These are phyloP conservation scores for Mylabris phalerata DNA, from an alignment of 1,140 invertebrate genomes.

Conservation along the genomic window DNA sequence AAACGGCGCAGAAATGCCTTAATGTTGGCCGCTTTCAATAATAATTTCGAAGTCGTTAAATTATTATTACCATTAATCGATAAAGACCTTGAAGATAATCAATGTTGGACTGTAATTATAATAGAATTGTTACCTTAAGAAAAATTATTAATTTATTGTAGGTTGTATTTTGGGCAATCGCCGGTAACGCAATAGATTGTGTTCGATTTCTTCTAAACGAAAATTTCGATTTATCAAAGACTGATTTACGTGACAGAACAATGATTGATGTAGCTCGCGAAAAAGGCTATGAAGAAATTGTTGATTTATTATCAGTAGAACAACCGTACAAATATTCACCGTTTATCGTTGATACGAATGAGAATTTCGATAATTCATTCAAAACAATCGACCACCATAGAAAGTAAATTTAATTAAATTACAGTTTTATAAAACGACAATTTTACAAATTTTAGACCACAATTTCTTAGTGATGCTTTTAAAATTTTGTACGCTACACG, in stretches of 20 bases:
- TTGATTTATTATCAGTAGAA: slow-evolving; percentile 39
- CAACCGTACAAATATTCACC: slow-evolving; percentile 11
- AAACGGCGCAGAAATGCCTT: slow-evolving; percentile 42
- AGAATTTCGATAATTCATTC: background rate
- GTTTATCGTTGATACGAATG: background rate
- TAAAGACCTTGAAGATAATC: slow-evolving; percentile 43
- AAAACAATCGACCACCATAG: background rate
- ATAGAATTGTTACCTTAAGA: background rate
- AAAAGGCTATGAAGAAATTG: slow-evolving; percentile 41
- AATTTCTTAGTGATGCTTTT: slow-evolving; percentile 44
- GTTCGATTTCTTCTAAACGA: slow-evolving; percentile 42
- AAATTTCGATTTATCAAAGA: slow-evolving; percentile 35
- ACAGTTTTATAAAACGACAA: background rate
- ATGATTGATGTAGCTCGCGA: slow-evolving; percentile 42
- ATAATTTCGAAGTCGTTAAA: slow-evolving; percentile 39
- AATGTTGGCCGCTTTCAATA: slow-evolving; percentile 45
- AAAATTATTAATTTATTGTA: slow-evolving; percentile 12
- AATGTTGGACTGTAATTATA: slow-evolving; percentile 41
- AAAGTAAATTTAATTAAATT: background rate
- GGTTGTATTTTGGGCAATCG: slow-evolving; percentile 47
- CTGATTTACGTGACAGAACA: slow-evolving; percentile 43
- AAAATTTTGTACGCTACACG: slow-evolving; percentile 39
- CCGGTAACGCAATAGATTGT: slow-evolving; percentile 39
- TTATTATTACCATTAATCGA: slow-evolving; percentile 39
- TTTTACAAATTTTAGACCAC: slow-evolving; percentile 33